Percentiles rank a stretch among this genome's conserved stretches.
phyloP scores from a whole-genome alignment of 2,113 vertebrate genomes.

The Tupaia chinensis region DNA sequence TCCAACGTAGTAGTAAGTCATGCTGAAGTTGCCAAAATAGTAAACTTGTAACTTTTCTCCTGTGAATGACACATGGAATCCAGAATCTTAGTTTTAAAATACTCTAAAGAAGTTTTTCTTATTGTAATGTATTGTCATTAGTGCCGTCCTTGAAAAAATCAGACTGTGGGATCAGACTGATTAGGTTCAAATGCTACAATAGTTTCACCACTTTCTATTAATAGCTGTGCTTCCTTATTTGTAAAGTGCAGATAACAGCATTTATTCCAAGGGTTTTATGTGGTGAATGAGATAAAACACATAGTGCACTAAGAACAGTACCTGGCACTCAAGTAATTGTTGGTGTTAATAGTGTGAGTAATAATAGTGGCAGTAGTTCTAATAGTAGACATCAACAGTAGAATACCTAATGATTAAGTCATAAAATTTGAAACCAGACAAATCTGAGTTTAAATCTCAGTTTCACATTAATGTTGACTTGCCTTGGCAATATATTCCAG shows the following conservation, averaged over 20 bases:
- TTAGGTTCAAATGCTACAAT: not conserved
- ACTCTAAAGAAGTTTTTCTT: not conserved
- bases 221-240: not conserved
- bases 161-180: not conserved
- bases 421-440: not conserved
- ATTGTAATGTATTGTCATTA: not conserved
- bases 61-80: not conserved
- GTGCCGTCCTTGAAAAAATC: not conserved
- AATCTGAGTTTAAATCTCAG: not conserved
- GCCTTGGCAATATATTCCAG: not conserved
- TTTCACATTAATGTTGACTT: not conserved
- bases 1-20: not conserved
- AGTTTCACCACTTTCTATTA: not conserved
- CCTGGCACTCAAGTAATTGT: not conserved
- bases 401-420: not conserved
- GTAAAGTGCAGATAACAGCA: not conserved
- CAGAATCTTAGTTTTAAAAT: slow-evolving; percentile 28
- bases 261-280: not conserved
- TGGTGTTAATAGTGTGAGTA: not conserved
- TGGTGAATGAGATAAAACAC: not conserved
- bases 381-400: not conserved
- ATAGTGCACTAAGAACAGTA: not conserved
- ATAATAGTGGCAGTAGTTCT: not conserved
- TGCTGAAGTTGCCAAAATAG: not conserved
- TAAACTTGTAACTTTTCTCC: not conserved